A percentile compares a stretch with the other conserved stretches of the same genome.
Conservation (phyloP, 1,140 invertebrate species). For the Neodiprion virginianus region DNA sequence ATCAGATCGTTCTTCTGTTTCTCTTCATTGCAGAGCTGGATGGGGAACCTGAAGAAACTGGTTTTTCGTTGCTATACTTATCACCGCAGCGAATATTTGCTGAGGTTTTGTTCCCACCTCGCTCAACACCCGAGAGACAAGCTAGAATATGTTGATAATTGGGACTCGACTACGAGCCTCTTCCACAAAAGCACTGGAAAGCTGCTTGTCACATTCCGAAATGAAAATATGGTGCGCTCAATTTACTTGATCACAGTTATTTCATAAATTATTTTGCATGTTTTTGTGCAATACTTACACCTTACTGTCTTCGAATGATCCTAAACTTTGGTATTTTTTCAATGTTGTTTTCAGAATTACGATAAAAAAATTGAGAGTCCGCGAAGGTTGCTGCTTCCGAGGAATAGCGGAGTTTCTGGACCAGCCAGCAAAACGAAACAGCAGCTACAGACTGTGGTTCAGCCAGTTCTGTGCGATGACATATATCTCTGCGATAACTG, state of each 20-base stretch:
- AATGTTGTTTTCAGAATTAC: constrained; percentile 47
- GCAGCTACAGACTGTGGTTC: constrained; percentile 58
- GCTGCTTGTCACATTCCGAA: constrained; percentile 75
- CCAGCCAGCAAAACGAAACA: constrained; percentile 51
- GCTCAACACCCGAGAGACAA: constrained; percentile 69
- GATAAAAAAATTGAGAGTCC: constrained; percentile 51
- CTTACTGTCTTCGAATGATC: not conserved
- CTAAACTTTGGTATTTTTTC: constrained; percentile 21
- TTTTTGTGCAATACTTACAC: no score
- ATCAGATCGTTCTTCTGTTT: constrained; percentile 15
- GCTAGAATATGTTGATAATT: constrained; percentile 74
- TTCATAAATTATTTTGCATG: no score
- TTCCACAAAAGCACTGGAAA: constrained; percentile 70
- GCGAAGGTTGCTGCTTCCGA: constrained; percentile 47
- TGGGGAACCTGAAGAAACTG: constrained; percentile 68
- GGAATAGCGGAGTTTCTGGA: constrained; percentile 41
- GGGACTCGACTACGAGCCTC: constrained; percentile 75
- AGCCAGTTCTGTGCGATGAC: constrained; percentile 63
- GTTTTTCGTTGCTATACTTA: constrained; percentile 75
- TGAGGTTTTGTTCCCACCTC: constrained; percentile 74
- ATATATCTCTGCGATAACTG: constrained; percentile 79
- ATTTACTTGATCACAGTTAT: not conserved
- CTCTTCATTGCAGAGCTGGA: constrained; percentile 62
- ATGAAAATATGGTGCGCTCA: constrained; percentile 70
- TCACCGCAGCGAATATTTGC: constrained; percentile 73